A percentile compares a stretch with the other conserved stretches of the same genome.
These are phyloP conservation scores for Hylaea fasciaria DNA, from an alignment of 2,888 invertebrate genomes.

Conservation along the genomic window DNA sequence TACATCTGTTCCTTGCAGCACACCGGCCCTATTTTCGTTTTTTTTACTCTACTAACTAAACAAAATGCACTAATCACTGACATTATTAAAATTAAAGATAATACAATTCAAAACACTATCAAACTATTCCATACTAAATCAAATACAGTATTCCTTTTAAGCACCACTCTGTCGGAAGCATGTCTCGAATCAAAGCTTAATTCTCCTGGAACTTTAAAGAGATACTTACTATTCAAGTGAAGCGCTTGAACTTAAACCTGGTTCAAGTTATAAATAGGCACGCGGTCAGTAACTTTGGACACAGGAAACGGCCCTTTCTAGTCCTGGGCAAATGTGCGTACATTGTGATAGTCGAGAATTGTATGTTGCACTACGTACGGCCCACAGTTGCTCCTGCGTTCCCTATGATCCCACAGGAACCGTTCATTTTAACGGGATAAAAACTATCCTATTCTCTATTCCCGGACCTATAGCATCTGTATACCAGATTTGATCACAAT, in stretches of 20 bases:
- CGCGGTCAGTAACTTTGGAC: constrained; percentile 43
- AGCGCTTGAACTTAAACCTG: constrained; percentile 40
- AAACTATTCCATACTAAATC: too few species aligned
- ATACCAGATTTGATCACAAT: background rate
- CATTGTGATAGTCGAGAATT: constrained; percentile 3
- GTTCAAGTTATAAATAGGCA: constrained; percentile 43
- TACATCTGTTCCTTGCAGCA: background rate
- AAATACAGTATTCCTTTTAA: background rate
- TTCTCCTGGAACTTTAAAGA: constrained; percentile 28
- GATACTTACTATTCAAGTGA: constrained; percentile 42
- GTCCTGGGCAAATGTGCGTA: constrained; percentile 16
- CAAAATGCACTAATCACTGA: too few species aligned
- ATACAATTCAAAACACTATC: too few species aligned
- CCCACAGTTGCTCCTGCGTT: too few species aligned
- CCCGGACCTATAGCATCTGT: too few species aligned
- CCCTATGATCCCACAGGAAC: too few species aligned
- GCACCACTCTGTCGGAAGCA: constrained; percentile 21
- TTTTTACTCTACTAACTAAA: background rate
- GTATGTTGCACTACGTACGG: too few species aligned
- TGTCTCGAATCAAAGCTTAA: constrained; percentile 31
- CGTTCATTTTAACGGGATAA: too few species aligned
- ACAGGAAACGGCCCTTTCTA: constrained; percentile 40
- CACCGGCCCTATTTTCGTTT: background rate
- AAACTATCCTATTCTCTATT: background rate
- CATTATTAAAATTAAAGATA: background rate